Evolutionary conservation across 2,113 vertebrate species (phyloP).

Genomic region (Podiceps cristatus): DNA sequence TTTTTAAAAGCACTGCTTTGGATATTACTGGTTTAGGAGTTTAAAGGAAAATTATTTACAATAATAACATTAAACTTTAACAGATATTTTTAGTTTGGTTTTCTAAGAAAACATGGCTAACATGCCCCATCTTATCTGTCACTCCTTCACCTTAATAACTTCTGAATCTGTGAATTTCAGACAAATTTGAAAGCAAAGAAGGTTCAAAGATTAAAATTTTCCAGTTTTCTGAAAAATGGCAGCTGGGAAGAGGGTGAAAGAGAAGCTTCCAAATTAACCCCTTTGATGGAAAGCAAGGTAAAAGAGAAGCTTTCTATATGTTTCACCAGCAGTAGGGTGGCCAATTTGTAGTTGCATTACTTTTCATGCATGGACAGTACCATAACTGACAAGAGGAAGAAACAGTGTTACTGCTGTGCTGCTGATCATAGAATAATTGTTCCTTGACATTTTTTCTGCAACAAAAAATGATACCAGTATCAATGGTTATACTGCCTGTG

Average conservation of each 20-base stretch:
- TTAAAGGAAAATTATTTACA: not conserved
- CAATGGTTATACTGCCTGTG: not conserved
- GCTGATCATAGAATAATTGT: not conserved
- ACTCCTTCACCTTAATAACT: not conserved
- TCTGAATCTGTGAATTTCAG: not conserved
- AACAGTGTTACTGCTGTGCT: not conserved
- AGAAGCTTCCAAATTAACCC: not conserved
- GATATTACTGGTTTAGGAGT: not conserved
- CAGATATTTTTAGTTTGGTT: not conserved
- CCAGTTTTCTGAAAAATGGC: not conserved
- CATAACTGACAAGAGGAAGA: not conserved
- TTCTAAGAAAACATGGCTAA: not conserved
- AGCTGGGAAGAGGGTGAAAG: not conserved
- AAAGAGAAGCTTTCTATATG: not conserved
- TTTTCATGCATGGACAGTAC: not conserved
- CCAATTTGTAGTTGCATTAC: not conserved
- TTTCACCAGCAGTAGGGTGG: not conserved
- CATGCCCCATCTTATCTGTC: not conserved
- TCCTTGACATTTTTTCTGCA: not conserved
- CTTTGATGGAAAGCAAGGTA: not conserved
- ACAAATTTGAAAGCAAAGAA: not conserved
- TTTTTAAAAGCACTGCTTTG: not conserved
- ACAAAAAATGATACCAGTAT: not conserved
- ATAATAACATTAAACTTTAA: constrained; percentile 29
- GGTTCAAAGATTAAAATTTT: not conserved